phyloP scores from a whole-genome alignment of 2,888 invertebrate species.

The Resseliella maxima region DNA sequence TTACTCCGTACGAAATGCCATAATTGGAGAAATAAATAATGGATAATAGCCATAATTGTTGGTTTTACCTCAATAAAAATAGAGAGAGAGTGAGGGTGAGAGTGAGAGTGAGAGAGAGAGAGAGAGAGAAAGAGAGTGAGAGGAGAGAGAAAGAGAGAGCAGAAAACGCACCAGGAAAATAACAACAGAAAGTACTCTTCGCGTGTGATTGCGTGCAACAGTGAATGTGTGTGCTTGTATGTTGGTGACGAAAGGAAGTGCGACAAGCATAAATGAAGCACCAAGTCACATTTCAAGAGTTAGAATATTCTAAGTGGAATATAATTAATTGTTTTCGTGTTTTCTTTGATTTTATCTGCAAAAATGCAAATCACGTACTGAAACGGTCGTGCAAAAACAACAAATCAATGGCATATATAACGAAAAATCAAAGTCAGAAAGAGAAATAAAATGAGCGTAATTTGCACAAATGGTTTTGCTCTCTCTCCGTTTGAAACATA shows the following conservation, averaged over 20 bases:
- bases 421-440: background rate
- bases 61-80: background rate
- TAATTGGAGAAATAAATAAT: slow-evolving; percentile 35
- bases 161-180: too few species aligned
- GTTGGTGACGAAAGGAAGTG: background rate
- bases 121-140: too few species aligned
- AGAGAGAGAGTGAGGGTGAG: too few species aligned
- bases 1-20: background rate
- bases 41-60: slow-evolving; percentile 32
- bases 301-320: background rate
- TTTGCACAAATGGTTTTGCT: too few species aligned
- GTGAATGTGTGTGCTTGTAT: background rate
- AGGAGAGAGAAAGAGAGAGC: too few species aligned
- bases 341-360: slow-evolving; percentile 2
- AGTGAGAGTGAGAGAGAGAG: too few species aligned
- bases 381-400: slow-evolving; percentile 24
- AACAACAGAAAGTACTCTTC: too few species aligned
- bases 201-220: background rate
- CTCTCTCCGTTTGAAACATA: background rate
- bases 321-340: slow-evolving; percentile 15
- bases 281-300: background rate
- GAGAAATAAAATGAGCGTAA: too few species aligned
- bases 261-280: background rate
- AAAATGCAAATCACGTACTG: slow-evolving; percentile 45
- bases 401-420: slow-evolving; percentile 21